Conservation (phyloP, 2,113 vertebrate genomes). For the Dasyprocta punctata region DNA sequence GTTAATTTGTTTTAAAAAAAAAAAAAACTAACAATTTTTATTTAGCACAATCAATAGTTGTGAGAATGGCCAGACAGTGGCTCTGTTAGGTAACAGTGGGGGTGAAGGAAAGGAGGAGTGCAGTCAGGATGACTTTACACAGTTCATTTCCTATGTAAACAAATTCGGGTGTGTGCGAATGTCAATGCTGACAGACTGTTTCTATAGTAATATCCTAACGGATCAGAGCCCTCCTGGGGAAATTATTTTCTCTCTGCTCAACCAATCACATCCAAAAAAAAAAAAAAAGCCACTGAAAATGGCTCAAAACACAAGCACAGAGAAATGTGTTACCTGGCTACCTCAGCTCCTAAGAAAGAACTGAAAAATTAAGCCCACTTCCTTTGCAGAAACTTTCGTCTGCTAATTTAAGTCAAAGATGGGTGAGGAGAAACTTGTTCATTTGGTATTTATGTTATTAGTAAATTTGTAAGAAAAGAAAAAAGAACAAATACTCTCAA, state of each 20-base stretch:
- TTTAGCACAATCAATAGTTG: not conserved
- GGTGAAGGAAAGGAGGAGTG: not conserved
- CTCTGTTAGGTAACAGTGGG: not conserved
- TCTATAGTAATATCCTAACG: conserved; percentile 59
- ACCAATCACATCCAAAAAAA: conserved; percentile 61
- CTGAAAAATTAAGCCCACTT: not conserved
- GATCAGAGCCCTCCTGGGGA: conserved; percentile 37
- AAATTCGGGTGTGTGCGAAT: conserved; percentile 45
- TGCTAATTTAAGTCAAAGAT: not conserved
- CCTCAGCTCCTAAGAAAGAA: not conserved
- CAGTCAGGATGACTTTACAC: not conserved
- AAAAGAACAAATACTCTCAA: not conserved
- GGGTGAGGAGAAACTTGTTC: not conserved
- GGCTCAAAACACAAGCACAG: not conserved
- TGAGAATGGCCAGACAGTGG: not conserved
- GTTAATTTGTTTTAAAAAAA: not conserved
- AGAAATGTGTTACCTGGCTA: not conserved
- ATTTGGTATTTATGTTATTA: conserved; percentile 44
- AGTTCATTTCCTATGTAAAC: conserved; percentile 54
- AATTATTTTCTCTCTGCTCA: not conserved
- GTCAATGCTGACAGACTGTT: conserved; percentile 49
- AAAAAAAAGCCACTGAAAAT: conserved; percentile 71
- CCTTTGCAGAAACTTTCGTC: not conserved
- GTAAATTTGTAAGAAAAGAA: conserved; percentile 17
- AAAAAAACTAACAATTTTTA: not conserved